phyloP scores from a whole-genome alignment of 2,113 vertebrate genomes.

The Dromaius novaehollandiae region DNA sequence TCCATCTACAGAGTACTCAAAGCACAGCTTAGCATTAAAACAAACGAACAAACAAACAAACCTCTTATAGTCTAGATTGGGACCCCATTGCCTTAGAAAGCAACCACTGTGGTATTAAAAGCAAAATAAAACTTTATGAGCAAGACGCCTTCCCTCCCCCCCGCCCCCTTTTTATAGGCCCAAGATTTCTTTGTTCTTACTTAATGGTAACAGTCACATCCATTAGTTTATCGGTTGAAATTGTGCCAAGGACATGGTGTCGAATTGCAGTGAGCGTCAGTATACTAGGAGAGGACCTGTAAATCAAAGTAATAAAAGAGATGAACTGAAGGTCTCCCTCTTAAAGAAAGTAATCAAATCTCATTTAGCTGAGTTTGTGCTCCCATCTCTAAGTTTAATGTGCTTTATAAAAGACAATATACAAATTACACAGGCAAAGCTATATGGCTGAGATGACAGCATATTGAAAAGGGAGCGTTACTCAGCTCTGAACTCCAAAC shows the following conservation, averaged over 20 bases:
- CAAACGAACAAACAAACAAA: not conserved
- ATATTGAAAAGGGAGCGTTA: not conserved
- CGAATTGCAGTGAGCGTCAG: slow-evolving; percentile 94
- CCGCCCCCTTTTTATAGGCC: not conserved
- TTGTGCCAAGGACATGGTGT: slow-evolving; percentile 93
- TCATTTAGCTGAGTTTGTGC: not conserved
- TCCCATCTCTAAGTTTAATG: not conserved
- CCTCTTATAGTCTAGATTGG: not conserved
- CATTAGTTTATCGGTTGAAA: slow-evolving; percentile 93
- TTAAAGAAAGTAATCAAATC: not conserved
- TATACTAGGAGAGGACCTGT: slow-evolving; percentile 93
- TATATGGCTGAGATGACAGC: not conserved
- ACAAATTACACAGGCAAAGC: not conserved
- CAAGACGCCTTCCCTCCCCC: not conserved
- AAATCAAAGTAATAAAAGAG: slow-evolving; percentile 29
- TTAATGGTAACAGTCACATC: slow-evolving; percentile 96
- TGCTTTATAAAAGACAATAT: accelerated
- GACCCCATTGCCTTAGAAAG: not conserved
- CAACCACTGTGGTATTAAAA: not conserved
- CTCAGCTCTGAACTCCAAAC: not conserved
- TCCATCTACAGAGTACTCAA: not conserved
- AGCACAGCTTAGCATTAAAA: not conserved
- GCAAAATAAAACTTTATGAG: not conserved
- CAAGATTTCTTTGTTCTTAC: slow-evolving; percentile 73
- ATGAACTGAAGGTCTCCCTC: not conserved